phyloP scores from a whole-genome alignment of 35 echinoderm and acorn worm genomes.

The Ophioderma brevispina region DNA sequence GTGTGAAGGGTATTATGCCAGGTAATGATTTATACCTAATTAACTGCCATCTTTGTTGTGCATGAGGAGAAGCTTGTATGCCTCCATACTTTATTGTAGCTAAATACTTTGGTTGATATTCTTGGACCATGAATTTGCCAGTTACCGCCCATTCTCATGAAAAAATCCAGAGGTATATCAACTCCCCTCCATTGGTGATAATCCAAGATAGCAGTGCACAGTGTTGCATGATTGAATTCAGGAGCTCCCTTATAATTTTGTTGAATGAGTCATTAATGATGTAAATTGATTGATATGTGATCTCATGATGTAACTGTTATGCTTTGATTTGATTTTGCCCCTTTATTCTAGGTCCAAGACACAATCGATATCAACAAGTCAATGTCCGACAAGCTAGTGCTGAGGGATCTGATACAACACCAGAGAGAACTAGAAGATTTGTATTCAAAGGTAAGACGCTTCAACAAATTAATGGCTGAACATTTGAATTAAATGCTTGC shows the following conservation, averaged over 20 bases:
- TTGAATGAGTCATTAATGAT: not conserved
- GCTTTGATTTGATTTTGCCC: not conserved
- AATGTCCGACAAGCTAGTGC: not conserved
- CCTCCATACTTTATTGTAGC: too few species aligned
- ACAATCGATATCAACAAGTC: slow-evolving; percentile 21
- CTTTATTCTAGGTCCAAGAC: slow-evolving; percentile 43
- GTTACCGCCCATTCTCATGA: too few species aligned
- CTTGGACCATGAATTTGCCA: too few species aligned
- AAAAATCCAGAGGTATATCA: too few species aligned
- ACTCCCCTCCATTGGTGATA: too few species aligned
- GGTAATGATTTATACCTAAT: too few species aligned
- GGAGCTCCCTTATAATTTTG: not conserved
- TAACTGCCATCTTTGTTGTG: too few species aligned
- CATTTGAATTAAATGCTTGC: not conserved
- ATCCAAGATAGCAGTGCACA: too few species aligned
- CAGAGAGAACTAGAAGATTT: slow-evolving; percentile 55
- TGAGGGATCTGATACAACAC: slow-evolving; percentile 40
- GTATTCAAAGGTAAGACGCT: slow-evolving; percentile 54
- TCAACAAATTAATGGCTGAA: not conserved
- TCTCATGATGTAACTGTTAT: not conserved
- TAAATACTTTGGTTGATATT: too few species aligned
- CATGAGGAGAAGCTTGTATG: too few species aligned
- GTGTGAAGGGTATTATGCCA: too few species aligned
- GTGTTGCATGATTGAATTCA: not conserved
- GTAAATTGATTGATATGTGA: not conserved